These are phyloP conservation scores for Gymnodraco acuticeps DNA, from an alignment of 2,797 vertebrate species.

Conservation along the genomic window DNA sequence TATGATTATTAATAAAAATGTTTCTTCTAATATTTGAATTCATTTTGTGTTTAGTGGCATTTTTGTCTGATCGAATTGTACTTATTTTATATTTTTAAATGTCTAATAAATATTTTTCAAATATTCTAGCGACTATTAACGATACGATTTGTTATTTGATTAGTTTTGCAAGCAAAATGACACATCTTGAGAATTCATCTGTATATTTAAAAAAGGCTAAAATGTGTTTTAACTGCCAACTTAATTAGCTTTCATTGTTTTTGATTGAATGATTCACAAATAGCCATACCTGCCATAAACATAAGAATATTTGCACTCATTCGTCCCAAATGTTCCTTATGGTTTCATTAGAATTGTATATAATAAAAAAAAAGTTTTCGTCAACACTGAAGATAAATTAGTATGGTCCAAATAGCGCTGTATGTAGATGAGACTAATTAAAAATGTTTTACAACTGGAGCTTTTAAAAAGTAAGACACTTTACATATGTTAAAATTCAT, in stretches of 20 bases:
- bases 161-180: neutral
- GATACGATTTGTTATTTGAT: neutral
- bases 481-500: too few species aligned
- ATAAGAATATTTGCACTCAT: neutral
- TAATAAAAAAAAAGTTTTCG: slow-evolving; percentile 1
- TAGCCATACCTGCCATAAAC: neutral
- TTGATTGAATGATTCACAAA: neutral
- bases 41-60: slow-evolving; percentile 18
- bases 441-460: too few species aligned
- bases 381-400: neutral
- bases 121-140: too few species aligned
- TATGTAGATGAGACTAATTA: neutral
- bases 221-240: neutral
- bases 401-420: neutral
- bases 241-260: neutral
- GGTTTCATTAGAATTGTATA: slow-evolving; percentile 1
- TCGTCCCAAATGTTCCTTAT: neutral
- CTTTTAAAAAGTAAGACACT: too few species aligned
- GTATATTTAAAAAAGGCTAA: neutral
- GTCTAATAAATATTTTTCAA: too few species aligned
- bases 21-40: slow-evolving; percentile 75
- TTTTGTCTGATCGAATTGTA: slow-evolving; percentile 22
- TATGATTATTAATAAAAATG: slow-evolving; percentile 85
- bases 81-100: neutral
- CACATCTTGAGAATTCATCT: neutral